Evolutionary conservation across 2,888 invertebrate species (phyloP).

Genomic region (Pyrochroa serraticornis): DNA sequence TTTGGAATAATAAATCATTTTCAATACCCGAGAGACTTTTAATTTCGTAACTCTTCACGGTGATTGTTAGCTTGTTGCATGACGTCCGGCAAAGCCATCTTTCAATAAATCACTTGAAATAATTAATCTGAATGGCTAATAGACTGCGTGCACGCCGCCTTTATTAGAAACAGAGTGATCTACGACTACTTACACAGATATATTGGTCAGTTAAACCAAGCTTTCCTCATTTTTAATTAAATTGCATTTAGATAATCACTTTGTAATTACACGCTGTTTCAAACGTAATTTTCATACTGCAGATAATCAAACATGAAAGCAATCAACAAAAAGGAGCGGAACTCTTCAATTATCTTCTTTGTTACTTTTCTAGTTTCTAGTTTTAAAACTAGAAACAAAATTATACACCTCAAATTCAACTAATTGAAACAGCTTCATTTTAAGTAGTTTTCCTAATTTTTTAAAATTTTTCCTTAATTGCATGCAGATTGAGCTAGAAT

Average conservation of each 20-base stretch:
- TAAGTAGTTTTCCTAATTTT: too few relatives aligned
- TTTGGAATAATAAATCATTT: too few relatives aligned
- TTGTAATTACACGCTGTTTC: background rate
- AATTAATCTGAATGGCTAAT: conserved; percentile 38
- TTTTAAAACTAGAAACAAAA: too few relatives aligned
- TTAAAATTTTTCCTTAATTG: too few relatives aligned
- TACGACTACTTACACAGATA: conserved; percentile 35
- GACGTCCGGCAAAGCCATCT: conserved; percentile 19
- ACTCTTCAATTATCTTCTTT: too few relatives aligned
- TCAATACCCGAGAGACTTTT: background rate
- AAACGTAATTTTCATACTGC: background rate
- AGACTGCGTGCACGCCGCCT: conserved; percentile 34
- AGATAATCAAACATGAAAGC: too few relatives aligned
- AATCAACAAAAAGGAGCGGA: too few relatives aligned
- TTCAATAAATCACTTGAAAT: conserved; percentile 39
- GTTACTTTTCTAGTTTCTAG: too few relatives aligned
- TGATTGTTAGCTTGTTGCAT: conserved; percentile 12
- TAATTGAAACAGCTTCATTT: too few relatives aligned
- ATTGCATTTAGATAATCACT: conserved; percentile 1
- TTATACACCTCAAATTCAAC: too few relatives aligned
- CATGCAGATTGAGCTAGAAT: too few relatives aligned
- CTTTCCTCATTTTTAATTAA: conserved; percentile 26
- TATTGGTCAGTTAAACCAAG: conserved; percentile 23
- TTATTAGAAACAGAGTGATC: conserved; percentile 35
- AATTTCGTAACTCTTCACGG: background rate